phyloP scores from a whole-genome alignment of 2,113 vertebrate species.

The Acanthisitta chloris region DNA sequence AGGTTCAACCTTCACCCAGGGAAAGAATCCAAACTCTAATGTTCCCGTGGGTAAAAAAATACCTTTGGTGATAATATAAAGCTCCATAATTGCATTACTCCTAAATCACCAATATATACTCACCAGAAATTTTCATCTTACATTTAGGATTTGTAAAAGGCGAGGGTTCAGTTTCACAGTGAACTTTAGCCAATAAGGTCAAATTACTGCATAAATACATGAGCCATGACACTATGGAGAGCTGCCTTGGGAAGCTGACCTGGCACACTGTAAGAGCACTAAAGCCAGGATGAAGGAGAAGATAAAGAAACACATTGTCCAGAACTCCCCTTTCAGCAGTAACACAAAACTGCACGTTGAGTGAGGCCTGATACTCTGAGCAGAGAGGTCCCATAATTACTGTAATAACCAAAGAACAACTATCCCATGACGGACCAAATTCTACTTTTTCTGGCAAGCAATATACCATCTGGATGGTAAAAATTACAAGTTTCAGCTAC shows the following conservation, averaged over 20 bases:
- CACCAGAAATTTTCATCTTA: background rate
- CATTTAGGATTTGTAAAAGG: conserved; percentile 4
- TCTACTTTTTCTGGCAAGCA: background rate
- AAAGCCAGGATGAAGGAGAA: background rate
- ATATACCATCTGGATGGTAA: background rate
- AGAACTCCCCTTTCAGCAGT: background rate
- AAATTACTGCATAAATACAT: conserved; percentile 1
- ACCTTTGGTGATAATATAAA: background rate
- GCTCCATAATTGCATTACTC: background rate
- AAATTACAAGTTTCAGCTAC: background rate
- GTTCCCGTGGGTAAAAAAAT: background rate
- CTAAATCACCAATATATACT: background rate
- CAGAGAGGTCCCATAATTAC: background rate
- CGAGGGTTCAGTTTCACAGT: background rate
- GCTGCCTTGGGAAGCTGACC: background rate
- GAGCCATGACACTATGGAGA: background rate
- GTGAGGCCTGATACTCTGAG: background rate
- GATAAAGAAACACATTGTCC: background rate
- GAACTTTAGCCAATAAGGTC: conserved; percentile 25
- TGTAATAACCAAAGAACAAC: background rate
- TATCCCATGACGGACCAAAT: background rate
- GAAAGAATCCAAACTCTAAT: background rate
- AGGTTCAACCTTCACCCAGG: background rate
- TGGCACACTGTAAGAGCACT: background rate
- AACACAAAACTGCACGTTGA: background rate